These are phyloP conservation scores for Laodelphax striatellus DNA, from an alignment of 1,140 invertebrate genomes.

Conservation along the genomic window DNA sequence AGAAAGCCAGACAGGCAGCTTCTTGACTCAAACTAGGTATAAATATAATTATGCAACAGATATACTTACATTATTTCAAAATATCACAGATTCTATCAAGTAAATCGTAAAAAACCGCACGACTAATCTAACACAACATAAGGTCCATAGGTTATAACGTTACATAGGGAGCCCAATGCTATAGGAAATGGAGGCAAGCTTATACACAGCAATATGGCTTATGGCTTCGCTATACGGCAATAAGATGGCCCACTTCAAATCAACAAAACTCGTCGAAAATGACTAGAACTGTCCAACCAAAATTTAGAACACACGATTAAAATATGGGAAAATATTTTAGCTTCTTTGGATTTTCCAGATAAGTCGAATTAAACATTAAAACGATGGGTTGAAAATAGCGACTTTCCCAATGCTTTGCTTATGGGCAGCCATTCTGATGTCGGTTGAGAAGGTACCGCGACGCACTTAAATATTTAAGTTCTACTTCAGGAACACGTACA, in stretches of 20 bases:
- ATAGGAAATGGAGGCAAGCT: not conserved
- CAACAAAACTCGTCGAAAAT: too few species aligned
- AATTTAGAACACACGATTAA: too few species aligned
- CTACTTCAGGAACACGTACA: not conserved
- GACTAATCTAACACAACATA: not conserved
- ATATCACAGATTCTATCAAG: not conserved
- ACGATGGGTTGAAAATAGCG: too few species aligned
- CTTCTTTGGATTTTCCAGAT: too few species aligned
- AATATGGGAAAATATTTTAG: too few species aligned
- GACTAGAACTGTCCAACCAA: too few species aligned
- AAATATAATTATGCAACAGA: not conserved
- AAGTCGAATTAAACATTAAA: too few species aligned
- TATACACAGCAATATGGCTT: slow-evolving; percentile 7
- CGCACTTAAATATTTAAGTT: not conserved
- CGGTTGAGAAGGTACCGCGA: slow-evolving; percentile 25
- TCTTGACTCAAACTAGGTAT: slow-evolving; percentile 17
- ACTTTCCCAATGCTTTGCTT: slow-evolving; percentile 19
- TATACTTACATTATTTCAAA: not conserved
- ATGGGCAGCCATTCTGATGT: slow-evolving; percentile 34
- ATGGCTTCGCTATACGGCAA: not conserved
- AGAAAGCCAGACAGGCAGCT: slow-evolving; percentile 11
- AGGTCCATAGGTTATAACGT: slow-evolving; percentile 3
- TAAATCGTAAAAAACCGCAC: not conserved
- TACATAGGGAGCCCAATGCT: not conserved
- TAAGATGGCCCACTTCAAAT: not conserved